phyloP scores from a whole-genome alignment of 2,113 vertebrate species.

The Rattus norvegicus region DNA sequence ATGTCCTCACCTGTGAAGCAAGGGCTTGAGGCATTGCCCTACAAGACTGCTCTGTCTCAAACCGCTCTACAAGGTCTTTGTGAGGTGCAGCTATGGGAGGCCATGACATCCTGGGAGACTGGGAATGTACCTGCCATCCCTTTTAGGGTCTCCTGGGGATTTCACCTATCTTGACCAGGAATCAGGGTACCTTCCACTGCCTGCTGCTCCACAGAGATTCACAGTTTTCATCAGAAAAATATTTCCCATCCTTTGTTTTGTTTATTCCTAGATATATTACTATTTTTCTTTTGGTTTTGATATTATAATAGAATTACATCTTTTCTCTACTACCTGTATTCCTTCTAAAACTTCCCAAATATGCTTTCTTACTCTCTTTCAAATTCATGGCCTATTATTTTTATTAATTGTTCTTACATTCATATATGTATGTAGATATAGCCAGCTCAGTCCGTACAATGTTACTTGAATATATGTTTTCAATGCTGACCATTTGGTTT shows the following conservation, averaged over 20 bases:
- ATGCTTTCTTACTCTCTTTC: not conserved
- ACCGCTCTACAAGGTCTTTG: too few relatives aligned
- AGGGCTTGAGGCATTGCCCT: too few relatives aligned
- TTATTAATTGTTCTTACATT: not conserved
- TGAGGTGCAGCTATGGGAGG: too few relatives aligned
- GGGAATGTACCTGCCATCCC: too few relatives aligned
- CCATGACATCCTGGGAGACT: too few relatives aligned
- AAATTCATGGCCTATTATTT: not conserved
- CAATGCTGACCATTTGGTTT: not conserved
- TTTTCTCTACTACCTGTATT: not conserved
- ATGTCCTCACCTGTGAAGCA: too few relatives aligned
- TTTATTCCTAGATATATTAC: not conserved
- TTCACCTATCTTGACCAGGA: too few relatives aligned
- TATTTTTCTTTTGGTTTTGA: not conserved
- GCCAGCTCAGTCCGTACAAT: not conserved
- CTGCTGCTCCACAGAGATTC: not conserved
- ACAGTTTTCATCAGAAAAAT: not conserved
- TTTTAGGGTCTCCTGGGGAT: too few relatives aligned
- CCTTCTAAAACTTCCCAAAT: not conserved
- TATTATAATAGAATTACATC: not conserved
- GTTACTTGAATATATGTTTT: not conserved
- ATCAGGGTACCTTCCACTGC: too few relatives aligned
- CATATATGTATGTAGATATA: not conserved
- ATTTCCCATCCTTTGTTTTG: not conserved
- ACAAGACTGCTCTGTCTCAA: too few relatives aligned